A percentile compares a stretch with the other conserved stretches of the same genome.
Evolutionary conservation across 1,140 invertebrate species (phyloP).

Genomic region (Bilobella aurantiaca): DNA sequence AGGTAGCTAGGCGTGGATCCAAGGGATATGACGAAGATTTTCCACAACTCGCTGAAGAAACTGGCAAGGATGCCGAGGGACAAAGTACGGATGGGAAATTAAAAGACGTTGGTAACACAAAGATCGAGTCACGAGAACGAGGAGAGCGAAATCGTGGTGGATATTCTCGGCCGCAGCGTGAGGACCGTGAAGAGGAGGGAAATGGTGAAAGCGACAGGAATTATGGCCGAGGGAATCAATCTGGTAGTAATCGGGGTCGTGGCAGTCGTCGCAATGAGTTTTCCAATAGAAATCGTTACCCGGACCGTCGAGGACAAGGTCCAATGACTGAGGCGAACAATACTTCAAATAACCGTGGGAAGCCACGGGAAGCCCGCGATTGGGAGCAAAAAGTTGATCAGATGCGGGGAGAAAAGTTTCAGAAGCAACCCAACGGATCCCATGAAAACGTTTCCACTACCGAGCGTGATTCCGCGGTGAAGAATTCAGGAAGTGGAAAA

Average conservation of each 20-base stretch:
- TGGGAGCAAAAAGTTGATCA: neutral
- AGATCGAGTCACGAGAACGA: neutral
- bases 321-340: neutral
- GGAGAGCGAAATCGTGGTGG: neutral
- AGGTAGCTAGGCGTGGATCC: neutral
- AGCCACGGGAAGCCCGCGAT: neutral
- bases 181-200: neutral
- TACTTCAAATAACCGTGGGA: neutral
- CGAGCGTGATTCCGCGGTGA: neutral
- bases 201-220: conserved; percentile 11
- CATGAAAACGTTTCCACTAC: neutral
- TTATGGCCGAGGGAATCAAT: conserved; percentile 3
- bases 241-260: conserved; percentile 27
- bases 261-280: conserved; percentile 33
- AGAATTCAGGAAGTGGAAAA: neutral
- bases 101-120: neutral
- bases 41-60: conserved; percentile 16
- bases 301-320: conserved; percentile 17
- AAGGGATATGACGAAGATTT: conserved; percentile 23
- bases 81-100: neutral
- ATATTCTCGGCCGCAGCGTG: neutral
- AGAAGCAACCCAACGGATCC: neutral
- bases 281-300: conserved; percentile 30
- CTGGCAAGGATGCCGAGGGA: conserved; percentile 1
- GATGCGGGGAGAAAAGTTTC: neutral